Percentiles rank a stretch among this genome's conserved stretches.
Evolutionary conservation across 2,888 invertebrate genomes (phyloP).

Genomic region (Germaria angustata): DNA sequence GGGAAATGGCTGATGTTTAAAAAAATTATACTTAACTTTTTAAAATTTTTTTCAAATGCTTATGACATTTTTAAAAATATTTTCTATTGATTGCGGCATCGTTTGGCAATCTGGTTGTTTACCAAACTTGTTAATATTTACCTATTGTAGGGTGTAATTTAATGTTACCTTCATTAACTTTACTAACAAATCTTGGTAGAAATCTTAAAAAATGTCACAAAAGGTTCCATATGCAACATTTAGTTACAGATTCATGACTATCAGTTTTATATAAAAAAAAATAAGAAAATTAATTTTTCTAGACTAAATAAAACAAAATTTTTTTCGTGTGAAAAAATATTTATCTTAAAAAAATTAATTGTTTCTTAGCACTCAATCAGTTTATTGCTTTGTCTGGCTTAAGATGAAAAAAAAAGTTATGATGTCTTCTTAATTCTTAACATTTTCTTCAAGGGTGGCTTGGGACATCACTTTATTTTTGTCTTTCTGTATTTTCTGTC

Average conservation of each 20-base stretch:
- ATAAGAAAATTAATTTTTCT: background rate
- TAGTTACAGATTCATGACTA: conserved; percentile 38
- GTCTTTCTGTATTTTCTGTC: conserved; percentile 8
- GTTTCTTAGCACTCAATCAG: conserved; percentile 8
- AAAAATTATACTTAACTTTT: too few species aligned
- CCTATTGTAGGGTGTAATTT: background rate
- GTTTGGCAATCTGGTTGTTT: too few species aligned
- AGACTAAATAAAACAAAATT: conserved; percentile 16
- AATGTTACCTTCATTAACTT: background rate
- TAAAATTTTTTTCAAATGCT: too few species aligned
- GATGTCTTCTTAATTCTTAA: conserved; percentile 37
- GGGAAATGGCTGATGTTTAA: too few species aligned
- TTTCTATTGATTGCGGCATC: too few species aligned
- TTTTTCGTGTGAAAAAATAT: conserved; percentile 52
- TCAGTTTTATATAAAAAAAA: background rate
- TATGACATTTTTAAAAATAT: too few species aligned
- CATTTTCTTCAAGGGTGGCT: conserved; percentile 62
- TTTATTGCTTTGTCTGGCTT: conserved; percentile 35
- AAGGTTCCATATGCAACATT: background rate
- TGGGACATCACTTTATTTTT: conserved; percentile 40
- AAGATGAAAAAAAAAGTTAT: conserved; percentile 8
- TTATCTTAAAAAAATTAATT: conserved; percentile 1
- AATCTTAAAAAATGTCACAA: background rate
- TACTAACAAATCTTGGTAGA: background rate
- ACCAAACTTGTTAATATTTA: too few species aligned